phyloP scores from a whole-genome alignment of 1,140 invertebrate species.

The Zophobas morio region DNA sequence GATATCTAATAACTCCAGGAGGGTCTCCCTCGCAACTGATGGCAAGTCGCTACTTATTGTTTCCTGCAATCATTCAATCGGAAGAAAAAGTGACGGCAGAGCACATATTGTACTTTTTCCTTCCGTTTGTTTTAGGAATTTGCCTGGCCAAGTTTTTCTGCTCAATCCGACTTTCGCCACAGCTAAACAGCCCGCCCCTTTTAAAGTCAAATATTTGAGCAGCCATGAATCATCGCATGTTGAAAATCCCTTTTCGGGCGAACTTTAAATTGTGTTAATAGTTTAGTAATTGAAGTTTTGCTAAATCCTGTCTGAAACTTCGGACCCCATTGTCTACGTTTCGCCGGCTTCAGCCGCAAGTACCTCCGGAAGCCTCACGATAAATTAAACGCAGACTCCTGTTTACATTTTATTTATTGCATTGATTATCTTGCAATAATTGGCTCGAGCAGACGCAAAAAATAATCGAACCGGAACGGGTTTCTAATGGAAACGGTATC shows the following conservation, averaged over 20 bases:
- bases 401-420: constrained; percentile 37
- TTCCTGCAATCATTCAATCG: constrained; percentile 12
- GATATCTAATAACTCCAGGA: constrained; percentile 11
- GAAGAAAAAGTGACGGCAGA: neutral
- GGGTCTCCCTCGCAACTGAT: neutral
- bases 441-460: constrained; percentile 13
- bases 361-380: constrained; percentile 9
- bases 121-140: too few species aligned
- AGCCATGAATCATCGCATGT: constrained; percentile 19
- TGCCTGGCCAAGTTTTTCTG: too few species aligned
- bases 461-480: neutral
- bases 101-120: neutral
- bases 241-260: constrained; percentile 4
- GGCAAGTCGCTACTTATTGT: neutral
- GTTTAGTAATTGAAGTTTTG: constrained; percentile 39
- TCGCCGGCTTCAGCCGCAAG: neutral
- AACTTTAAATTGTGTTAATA: constrained; percentile 43
- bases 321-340: constrained; percentile 22
- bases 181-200: neutral
- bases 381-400: constrained; percentile 22
- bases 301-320: constrained; percentile 31
- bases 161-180: neutral
- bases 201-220: constrained; percentile 24
- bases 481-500: constrained; percentile 1
- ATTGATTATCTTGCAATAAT: constrained; percentile 15